phyloP scores from a whole-genome alignment of 1,140 invertebrate species.

The Bombus waltoni region DNA sequence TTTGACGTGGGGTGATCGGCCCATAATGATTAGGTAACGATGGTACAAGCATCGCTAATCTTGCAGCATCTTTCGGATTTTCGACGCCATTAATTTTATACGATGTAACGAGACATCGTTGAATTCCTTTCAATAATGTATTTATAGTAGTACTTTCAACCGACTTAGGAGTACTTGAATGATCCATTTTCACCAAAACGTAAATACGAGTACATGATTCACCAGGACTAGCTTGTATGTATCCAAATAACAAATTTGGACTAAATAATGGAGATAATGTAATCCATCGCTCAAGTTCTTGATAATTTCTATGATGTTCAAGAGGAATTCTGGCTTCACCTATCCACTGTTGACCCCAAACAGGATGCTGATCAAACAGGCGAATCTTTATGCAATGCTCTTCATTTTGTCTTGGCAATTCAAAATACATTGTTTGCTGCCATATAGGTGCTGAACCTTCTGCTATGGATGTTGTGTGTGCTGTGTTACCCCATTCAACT shows the following conservation, averaged over 20 bases:
- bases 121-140: slow-evolving; percentile 75
- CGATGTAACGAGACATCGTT: slow-evolving; percentile 75
- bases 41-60: slow-evolving; percentile 73
- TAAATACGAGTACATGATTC: slow-evolving; percentile 78
- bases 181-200: slow-evolving; percentile 78
- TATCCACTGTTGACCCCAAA: slow-evolving; percentile 81
- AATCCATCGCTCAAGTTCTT: slow-evolving; percentile 80
- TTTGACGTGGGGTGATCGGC: slow-evolving; percentile 77
- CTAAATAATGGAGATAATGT: slow-evolving; percentile 74
- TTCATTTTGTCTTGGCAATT: slow-evolving; percentile 69
- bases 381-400: slow-evolving; percentile 75
- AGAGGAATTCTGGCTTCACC: slow-evolving; percentile 77
- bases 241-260: slow-evolving; percentile 77
- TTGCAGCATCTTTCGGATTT: slow-evolving; percentile 73
- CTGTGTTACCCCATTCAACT: slow-evolving; percentile 76
- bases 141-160: slow-evolving; percentile 71
- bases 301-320: slow-evolving; percentile 75
- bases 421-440: slow-evolving; percentile 79
- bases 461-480: slow-evolving; percentile 70
- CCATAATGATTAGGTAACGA: slow-evolving; percentile 76
- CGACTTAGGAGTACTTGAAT: slow-evolving; percentile 62
- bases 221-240: slow-evolving; percentile 78
- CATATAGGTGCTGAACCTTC: slow-evolving; percentile 79
- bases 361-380: slow-evolving; percentile 79
- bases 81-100: slow-evolving; percentile 76